Evolutionary conservation across 1,140 invertebrate species (phyloP), one percentile per base, ranked within the genome.

Genomic region (Chironomus tepperi): DNA sequence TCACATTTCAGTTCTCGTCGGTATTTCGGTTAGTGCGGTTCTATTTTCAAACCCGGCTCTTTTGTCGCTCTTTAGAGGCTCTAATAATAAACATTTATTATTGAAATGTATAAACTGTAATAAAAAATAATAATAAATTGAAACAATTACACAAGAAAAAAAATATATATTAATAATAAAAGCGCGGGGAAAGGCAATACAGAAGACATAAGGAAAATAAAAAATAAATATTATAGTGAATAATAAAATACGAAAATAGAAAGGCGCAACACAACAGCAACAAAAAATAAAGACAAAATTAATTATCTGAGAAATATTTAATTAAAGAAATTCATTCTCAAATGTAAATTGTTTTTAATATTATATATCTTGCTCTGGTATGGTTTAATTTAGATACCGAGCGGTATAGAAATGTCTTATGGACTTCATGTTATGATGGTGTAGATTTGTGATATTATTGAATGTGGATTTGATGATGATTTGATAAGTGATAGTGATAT

Each of bases 271-370:
- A n/a, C 9, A 57, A 57, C 24, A 34, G 5, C 10, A 57, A n/a
- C n/a, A n/a, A 57, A 57, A 57, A 57, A 57, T 3, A 57, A 57
- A 70, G 65, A 70, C 65, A 70, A 70, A 70, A 70, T 70, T 70
- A 70, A 70, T 70, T 70, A 70, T 70, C 65, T 70, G 65, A 70
- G 65, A 70, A 70, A 70, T 70, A 70, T 70, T 70, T 70, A 70
- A 70, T 70, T 70, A 70, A 70, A 70, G 65, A 70, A 19, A 70
- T 70, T 70, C 65, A 70, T 70, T 70, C 19, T 70, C n/a, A 70
- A 70, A n/a, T 18, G 18, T 16, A 70, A 70, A 70, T 70, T 70
- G 65, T 70, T 70, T 70, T 70, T 19, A 70, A 70, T 70, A 70
- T 70, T 18, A 70, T 70, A 15, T 70, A 18, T 18, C 65, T 57